phyloP scores from a whole-genome alignment of 2,113 vertebrate genomes.

The Mesitornis unicolor region DNA sequence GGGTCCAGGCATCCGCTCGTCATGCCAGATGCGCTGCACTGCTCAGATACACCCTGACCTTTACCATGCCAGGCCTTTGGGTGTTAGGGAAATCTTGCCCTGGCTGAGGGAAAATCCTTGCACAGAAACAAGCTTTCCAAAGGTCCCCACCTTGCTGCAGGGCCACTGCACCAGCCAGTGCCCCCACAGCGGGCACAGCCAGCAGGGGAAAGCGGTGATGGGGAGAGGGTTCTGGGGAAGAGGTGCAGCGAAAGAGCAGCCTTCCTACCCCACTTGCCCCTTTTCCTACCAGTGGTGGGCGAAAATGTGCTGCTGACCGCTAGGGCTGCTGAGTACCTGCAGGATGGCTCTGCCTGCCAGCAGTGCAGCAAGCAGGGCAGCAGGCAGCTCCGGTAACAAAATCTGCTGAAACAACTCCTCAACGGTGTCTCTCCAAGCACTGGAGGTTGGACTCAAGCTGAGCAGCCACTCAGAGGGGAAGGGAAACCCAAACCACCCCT shows the following conservation, averaged over 20 bases:
- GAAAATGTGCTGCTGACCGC: background rate
- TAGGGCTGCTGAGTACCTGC: background rate
- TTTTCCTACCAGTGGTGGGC: background rate
- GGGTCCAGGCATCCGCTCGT: background rate
- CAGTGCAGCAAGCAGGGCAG: background rate
- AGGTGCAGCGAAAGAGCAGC: background rate
- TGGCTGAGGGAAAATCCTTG: background rate
- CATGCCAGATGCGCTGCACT: accelerated
- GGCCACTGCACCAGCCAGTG: accelerated
- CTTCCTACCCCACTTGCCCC: background rate
- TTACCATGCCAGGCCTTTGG: background rate
- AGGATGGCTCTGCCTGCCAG: background rate
- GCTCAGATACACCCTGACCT: background rate
- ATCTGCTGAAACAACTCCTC: constrained; percentile 14
- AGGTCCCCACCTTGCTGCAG: accelerated
- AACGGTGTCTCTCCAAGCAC: background rate
- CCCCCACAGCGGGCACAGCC: accelerated
- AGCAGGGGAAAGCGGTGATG: accelerated
- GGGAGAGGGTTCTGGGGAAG: background rate
- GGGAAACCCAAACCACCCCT: background rate
- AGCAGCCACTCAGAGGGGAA: background rate
- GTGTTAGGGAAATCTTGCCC: background rate
- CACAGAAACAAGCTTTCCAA: background rate
- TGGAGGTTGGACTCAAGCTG: constrained; percentile 19
- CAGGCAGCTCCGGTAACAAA: background rate